Evolutionary conservation across 2,888 invertebrate genomes (phyloP).

Genomic region (Euclidia mi): DNA sequence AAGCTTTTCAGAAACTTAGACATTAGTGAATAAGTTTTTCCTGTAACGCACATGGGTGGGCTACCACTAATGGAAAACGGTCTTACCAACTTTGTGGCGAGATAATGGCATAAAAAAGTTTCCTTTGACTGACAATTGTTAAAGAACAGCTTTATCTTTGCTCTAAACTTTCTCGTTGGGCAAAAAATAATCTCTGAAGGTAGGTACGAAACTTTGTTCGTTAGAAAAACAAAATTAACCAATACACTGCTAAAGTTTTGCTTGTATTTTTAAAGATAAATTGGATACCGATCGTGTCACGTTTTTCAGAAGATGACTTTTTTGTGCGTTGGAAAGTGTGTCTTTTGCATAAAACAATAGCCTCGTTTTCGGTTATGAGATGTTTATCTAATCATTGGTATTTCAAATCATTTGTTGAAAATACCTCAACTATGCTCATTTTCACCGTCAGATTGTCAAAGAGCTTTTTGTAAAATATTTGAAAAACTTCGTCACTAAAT

Average conservation of each 20-base stretch:
- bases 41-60: conserved; percentile 81
- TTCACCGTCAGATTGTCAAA: no score
- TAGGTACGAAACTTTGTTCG: conserved; percentile 6
- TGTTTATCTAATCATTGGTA: no score
- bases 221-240: conserved; percentile 15
- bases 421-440: no score
- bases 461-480: no score
- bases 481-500: no score
- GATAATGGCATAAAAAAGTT: conserved; percentile 62
- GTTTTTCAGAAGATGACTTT: conserved; percentile 18
- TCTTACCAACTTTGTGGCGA: conserved; percentile 68
- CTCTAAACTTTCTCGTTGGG: conserved; percentile 63
- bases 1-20: conserved; percentile 80
- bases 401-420: no score
- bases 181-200: conserved; percentile 55
- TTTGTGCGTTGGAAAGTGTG: background rate
- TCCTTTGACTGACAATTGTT: conserved; percentile 69
- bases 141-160: conserved; percentile 71
- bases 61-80: conserved; percentile 82
- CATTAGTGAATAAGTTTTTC: conserved; percentile 81
- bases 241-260: conserved; percentile 2
- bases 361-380: no score
- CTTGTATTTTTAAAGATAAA: conserved; percentile 7
- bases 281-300: conserved; percentile 17
- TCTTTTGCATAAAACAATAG: background rate